A percentile compares a stretch with the other conserved stretches of the same genome.
Evolutionary conservation across 2,113 vertebrate species (phyloP).

Genomic region (Illadopsis cleaveri): DNA sequence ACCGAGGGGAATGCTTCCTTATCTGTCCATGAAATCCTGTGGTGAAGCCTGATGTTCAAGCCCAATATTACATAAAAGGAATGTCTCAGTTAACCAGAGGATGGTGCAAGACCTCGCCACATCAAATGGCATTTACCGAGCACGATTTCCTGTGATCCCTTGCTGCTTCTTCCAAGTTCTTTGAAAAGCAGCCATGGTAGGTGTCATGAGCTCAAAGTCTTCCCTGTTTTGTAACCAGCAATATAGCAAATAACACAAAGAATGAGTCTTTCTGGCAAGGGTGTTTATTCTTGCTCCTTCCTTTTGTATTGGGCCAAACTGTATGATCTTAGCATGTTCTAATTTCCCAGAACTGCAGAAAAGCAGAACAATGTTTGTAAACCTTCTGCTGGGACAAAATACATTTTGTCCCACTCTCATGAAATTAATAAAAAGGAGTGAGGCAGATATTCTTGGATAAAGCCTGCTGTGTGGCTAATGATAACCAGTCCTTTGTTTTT

Average conservation of each 20-base stretch:
- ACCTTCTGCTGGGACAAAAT: background rate
- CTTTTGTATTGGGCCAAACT: background rate
- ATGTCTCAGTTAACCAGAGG: slow-evolving; percentile 14
- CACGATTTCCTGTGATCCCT: slow-evolving; percentile 4
- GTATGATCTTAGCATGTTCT: slow-evolving; percentile 27
- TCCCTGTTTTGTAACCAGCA: slow-evolving; percentile 47
- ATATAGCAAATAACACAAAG: slow-evolving; percentile 26
- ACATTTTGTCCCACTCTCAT: background rate
- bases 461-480: slow-evolving; percentile 43
- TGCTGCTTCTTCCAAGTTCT: slow-evolving; percentile 24
- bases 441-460: slow-evolving; percentile 46
- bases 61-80: slow-evolving; percentile 19
- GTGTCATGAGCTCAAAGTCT: slow-evolving; percentile 32
- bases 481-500: slow-evolving; percentile 23
- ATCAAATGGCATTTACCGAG: slow-evolving; percentile 39
- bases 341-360: slow-evolving; percentile 30
- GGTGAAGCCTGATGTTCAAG: slow-evolving; percentile 36
- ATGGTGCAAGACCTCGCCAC: slow-evolving; percentile 63
- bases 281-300: background rate
- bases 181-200: slow-evolving; percentile 42
- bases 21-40: slow-evolving; percentile 45
- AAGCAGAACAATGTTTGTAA: slow-evolving; percentile 10
- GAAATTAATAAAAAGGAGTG: slow-evolving; percentile 26
- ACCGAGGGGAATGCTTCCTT: slow-evolving; percentile 20
- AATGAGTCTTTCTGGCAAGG: background rate